Evolutionary conservation across 1,140 invertebrate genomes (phyloP).

Genomic region (Drosophila trapezifrons): DNA sequence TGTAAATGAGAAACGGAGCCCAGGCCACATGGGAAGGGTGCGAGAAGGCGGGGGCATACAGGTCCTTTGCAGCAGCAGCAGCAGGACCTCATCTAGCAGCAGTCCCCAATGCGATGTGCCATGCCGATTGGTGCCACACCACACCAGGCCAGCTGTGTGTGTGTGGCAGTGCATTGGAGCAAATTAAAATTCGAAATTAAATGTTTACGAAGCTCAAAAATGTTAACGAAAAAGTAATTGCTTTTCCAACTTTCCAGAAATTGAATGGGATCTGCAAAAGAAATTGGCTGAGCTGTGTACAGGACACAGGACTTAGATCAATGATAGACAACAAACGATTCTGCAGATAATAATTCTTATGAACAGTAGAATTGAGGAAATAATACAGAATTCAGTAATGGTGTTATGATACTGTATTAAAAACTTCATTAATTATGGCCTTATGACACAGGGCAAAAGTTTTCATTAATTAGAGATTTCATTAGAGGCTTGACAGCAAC

Average conservation of each 20-base stretch:
- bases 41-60: slow-evolving; percentile 5
- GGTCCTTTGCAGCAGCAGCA: slow-evolving; percentile 34
- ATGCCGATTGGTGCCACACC: slow-evolving; percentile 34
- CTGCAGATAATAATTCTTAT: neutral
- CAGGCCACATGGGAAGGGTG: slow-evolving; percentile 47
- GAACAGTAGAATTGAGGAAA: too few relatives aligned
- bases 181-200: slow-evolving; percentile 82
- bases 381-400: neutral
- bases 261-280: slow-evolving; percentile 11
- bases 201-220: slow-evolving; percentile 80
- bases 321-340: neutral
- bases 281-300: slow-evolving; percentile 1
- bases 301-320: neutral
- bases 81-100: slow-evolving; percentile 49
- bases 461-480: too few relatives aligned
- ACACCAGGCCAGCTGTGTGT: slow-evolving; percentile 29
- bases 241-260: slow-evolving; percentile 64
- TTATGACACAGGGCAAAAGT: too few relatives aligned
- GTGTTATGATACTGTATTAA: too few relatives aligned
- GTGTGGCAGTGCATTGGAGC: slow-evolving; percentile 74
- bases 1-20: slow-evolving; percentile 80
- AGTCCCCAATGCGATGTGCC: slow-evolving; percentile 37
- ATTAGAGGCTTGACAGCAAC: too few relatives aligned
- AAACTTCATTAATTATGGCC: too few relatives aligned
- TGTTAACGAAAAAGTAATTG: slow-evolving; percentile 79